phyloP scores from a whole-genome alignment of 2,797 vertebrate genomes.

The Crenuchus spilurus region DNA sequence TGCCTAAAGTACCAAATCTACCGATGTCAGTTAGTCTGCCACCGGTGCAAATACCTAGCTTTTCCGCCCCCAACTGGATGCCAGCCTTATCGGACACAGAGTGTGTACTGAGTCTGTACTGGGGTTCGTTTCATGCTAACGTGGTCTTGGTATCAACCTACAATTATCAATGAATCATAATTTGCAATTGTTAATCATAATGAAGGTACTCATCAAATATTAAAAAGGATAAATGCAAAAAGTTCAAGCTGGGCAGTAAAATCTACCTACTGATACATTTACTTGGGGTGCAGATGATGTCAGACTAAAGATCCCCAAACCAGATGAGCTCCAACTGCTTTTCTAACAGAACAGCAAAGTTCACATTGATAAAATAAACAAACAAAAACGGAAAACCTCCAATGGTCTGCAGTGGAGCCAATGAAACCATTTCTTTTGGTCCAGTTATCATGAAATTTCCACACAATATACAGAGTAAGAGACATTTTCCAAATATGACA shows the following conservation, averaged over 20 bases:
- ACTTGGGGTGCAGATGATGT: neutral
- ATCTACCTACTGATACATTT: neutral
- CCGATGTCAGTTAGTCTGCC: constrained; percentile 91
- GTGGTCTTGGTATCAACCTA: constrained; percentile 67
- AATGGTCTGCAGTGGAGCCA: too few species aligned
- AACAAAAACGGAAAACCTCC: too few species aligned
- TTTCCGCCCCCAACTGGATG: constrained; percentile 94
- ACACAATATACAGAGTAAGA: too few species aligned
- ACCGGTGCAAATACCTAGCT: constrained; percentile 94
- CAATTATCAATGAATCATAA: constrained; percentile 58
- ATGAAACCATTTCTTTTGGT: too few species aligned
- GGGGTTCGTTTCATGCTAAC: constrained; percentile 25
- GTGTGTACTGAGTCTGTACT: constrained; percentile 88
- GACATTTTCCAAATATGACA: too few species aligned
- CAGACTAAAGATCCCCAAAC: neutral
- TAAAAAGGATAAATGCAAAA: too few species aligned
- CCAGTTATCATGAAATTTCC: too few species aligned
- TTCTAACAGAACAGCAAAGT: too few species aligned
- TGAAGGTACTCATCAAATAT: too few species aligned
- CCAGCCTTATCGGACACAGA: constrained; percentile 90
- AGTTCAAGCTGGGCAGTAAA: neutral
- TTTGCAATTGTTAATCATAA: too few species aligned
- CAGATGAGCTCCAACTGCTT: neutral
- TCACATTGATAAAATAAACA: too few species aligned
- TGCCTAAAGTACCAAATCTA: constrained; percentile 94